These are phyloP conservation scores for Labeo catla DNA, from an alignment of 2,113 vertebrate genomes.

Conservation along the genomic window DNA sequence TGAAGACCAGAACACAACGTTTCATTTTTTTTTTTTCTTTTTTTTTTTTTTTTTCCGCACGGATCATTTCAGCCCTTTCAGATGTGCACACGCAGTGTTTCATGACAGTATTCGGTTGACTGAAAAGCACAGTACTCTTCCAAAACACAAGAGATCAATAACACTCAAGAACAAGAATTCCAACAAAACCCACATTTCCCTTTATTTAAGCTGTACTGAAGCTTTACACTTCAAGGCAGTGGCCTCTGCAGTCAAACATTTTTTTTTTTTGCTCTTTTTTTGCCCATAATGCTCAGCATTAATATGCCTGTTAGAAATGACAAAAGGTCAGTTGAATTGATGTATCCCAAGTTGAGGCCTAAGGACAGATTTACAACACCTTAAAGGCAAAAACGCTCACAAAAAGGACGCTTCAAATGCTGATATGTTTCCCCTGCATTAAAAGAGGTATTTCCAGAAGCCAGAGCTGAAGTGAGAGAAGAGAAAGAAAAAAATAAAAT, in stretches of 20 bases:
- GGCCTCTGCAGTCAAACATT: constrained; percentile 60
- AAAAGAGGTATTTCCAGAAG: constrained; percentile 71
- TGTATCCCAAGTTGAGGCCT: constrained; percentile 16
- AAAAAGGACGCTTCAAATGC: constrained; percentile 64
- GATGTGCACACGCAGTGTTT: constrained; percentile 80
- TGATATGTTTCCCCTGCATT: constrained; percentile 75
- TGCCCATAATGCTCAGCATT: constrained; percentile 32
- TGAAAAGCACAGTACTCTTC: constrained; percentile 65
- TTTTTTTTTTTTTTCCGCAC: constrained; percentile 65
- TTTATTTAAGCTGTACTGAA: constrained; percentile 58
- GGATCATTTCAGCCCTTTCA: constrained; percentile 82
- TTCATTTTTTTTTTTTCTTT: background rate
- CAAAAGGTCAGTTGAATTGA: constrained; percentile 28
- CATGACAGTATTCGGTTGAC: constrained; percentile 75
- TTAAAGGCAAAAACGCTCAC: constrained; percentile 46
- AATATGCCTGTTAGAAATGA: constrained; percentile 47
- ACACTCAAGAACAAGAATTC: constrained; percentile 66
- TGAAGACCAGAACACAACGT: constrained; percentile 72
- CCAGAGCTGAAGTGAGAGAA: constrained; percentile 31
- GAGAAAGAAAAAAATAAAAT: background rate
- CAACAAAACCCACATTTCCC: constrained; percentile 46
- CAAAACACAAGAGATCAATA: constrained; percentile 34
- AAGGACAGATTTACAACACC: constrained; percentile 32
- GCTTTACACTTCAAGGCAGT: constrained; percentile 59
- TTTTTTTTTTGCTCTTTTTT: constrained; percentile 25